A percentile compares a stretch with the other conserved stretches of the same genome.
Conservation (phyloP, 2,888 invertebrate species). For the Tineola bisselliella region DNA sequence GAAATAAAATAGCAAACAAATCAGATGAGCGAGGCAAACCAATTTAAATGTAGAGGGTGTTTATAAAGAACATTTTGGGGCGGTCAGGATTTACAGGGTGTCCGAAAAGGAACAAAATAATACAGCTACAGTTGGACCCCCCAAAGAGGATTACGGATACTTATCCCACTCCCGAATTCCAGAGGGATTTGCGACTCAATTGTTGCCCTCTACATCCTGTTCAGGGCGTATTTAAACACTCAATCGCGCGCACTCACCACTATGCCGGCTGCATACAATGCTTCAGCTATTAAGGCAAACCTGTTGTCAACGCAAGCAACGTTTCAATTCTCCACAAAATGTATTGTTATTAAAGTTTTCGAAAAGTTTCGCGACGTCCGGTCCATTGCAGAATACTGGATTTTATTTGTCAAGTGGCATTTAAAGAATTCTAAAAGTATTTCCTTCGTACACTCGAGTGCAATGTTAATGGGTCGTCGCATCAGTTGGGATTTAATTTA, state of each 20-base stretch:
- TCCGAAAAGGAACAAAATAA: constrained; percentile 11
- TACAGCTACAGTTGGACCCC: not conserved
- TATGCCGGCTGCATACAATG: too few relatives aligned
- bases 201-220: not conserved
- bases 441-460: not conserved
- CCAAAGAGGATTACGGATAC: constrained; percentile 13
- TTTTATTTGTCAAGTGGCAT: constrained; percentile 7
- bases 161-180: constrained; percentile 1
- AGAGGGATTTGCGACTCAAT: constrained; percentile 2
- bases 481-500: too few relatives aligned
- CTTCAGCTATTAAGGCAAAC: not conserved
- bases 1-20: too few relatives aligned
- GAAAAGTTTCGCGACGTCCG: not conserved
- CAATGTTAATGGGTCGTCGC: not conserved
- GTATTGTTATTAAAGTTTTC: constrained; percentile 3
- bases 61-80: not conserved
- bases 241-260: too few relatives aligned
- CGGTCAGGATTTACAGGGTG: constrained; percentile 4
- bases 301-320: not conserved
- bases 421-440: constrained; percentile 1
- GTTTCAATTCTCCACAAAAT: not conserved
- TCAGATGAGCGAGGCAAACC: not conserved
- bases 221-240: too few relatives aligned
- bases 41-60: not conserved
- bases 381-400: not conserved